A percentile compares a stretch with the other conserved stretches of the same genome.
phyloP scores from a whole-genome alignment of 2,888 invertebrate genomes.

The Drepana falcataria region DNA sequence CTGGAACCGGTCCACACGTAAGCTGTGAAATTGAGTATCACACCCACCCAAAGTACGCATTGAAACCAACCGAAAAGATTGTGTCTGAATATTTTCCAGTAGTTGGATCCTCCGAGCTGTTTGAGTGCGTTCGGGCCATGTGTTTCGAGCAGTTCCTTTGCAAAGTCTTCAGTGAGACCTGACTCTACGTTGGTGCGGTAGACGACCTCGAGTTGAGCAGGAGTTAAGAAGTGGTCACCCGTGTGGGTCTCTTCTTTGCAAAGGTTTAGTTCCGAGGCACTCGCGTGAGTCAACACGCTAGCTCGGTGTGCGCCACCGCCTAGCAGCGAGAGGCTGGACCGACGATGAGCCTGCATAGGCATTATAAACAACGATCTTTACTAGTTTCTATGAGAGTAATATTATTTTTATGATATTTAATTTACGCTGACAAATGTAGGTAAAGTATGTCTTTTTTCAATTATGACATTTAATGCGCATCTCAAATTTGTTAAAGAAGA shows the following conservation, averaged over 20 bases:
- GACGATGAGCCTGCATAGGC: conserved; percentile 32
- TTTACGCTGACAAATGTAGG: too few species aligned
- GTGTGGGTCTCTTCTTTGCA: conserved; percentile 59
- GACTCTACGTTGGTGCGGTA: conserved; percentile 62
- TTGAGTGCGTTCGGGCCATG: conserved; percentile 82
- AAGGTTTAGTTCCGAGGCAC: conserved; percentile 38
- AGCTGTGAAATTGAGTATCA: conserved; percentile 80
- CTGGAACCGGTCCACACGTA: conserved; percentile 43
- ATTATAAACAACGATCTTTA: conserved; percentile 15
- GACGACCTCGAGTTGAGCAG: conserved; percentile 56
- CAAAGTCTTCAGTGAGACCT: conserved; percentile 76
- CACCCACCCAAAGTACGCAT: conserved; percentile 83
- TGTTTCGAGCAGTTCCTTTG: conserved; percentile 67
- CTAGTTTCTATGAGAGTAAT: too few species aligned
- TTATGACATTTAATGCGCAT: too few species aligned
- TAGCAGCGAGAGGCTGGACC: conserved; percentile 36
- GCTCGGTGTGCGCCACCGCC: conserved; percentile 19
- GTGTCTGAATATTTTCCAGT: conserved; percentile 81
- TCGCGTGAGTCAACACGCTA: conserved; percentile 23
- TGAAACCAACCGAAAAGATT: conserved; percentile 86
- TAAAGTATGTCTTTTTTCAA: too few species aligned
- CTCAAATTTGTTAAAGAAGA: too few species aligned
- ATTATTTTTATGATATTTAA: too few species aligned
- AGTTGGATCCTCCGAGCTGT: conserved; percentile 79
- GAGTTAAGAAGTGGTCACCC: conserved; percentile 66